phyloP scores from a whole-genome alignment of 2,888 invertebrate genomes.

The Eilema griseolum region DNA sequence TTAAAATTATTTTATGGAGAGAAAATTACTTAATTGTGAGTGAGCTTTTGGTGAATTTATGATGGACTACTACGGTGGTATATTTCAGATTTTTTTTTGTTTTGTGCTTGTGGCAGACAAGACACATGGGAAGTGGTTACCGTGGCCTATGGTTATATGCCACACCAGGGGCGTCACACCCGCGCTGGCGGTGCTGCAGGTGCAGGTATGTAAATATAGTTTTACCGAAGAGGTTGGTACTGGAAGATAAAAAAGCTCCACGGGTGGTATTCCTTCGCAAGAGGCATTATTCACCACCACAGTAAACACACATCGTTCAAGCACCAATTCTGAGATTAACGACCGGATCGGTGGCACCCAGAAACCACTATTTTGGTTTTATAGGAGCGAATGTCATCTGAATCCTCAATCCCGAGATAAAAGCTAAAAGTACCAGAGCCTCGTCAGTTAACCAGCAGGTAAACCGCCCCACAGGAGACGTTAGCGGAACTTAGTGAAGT shows the following conservation, averaged over 20 bases:
- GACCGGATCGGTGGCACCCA: not conserved
- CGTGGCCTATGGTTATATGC: too few species aligned
- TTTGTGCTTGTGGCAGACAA: too few species aligned
- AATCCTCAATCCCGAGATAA: not conserved
- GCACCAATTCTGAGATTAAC: too few species aligned
- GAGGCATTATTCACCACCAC: too few species aligned
- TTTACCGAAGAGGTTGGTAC: too few species aligned
- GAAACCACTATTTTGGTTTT: not conserved
- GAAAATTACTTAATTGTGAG: not conserved
- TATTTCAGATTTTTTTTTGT: too few species aligned
- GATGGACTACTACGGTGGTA: not conserved
- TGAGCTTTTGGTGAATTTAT: not conserved
- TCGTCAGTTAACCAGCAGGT: not conserved
- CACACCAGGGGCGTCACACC: too few species aligned
- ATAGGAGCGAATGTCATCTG: not conserved
- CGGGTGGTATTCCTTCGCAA: too few species aligned
- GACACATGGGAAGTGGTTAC: too few species aligned
- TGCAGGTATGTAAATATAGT: too few species aligned
- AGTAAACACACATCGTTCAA: not conserved
- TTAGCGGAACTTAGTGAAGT: not conserved
- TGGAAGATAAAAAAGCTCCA: not conserved
- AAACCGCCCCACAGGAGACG: not conserved
- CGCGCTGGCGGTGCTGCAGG: too few species aligned
- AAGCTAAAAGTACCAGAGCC: not conserved
- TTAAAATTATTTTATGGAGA: constrained; percentile 10